phyloP scores from a whole-genome alignment of 2,113 vertebrate species.

The Solea senegalensis region DNA sequence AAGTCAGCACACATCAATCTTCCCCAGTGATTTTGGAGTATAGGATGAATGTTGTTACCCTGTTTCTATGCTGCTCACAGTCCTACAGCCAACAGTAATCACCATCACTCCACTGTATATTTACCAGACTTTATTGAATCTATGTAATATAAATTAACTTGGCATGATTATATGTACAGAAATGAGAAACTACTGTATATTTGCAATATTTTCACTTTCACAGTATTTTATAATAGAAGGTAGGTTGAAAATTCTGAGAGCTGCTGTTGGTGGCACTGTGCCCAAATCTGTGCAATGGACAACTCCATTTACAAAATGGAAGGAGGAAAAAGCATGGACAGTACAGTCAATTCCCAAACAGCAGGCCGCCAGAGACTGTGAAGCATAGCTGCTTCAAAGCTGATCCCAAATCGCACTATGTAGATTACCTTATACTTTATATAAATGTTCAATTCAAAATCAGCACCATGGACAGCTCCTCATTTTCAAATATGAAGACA shows the following conservation, averaged over 20 bases:
- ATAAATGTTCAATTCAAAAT: neutral
- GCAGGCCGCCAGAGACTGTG: neutral
- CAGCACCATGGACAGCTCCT: constrained; percentile 29
- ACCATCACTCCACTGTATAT: too few species aligned
- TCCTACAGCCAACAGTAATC: too few species aligned
- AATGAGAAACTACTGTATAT: constrained; percentile 8
- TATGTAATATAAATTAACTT: constrained; percentile 24
- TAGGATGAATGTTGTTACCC: too few species aligned
- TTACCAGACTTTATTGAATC: neutral
- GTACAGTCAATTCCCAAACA: too few species aligned
- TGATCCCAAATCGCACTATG: constrained; percentile 8
- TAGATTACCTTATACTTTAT: too few species aligned
- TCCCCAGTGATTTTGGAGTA: too few species aligned
- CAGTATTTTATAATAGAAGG: constrained; percentile 7
- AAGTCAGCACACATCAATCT: too few species aligned
- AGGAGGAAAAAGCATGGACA: too few species aligned
- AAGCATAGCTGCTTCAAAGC: neutral
- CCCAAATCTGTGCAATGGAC: constrained; percentile 10
- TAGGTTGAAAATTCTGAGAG: constrained; percentile 2
- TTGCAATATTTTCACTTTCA: constrained; percentile 9
- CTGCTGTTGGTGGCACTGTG: constrained; percentile 10
- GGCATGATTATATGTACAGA: constrained; percentile 17
- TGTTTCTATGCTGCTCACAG: too few species aligned
- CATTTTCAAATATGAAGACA: constrained; percentile 17
- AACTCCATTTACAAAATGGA: constrained; percentile 5